phyloP scores from a whole-genome alignment of 2,888 invertebrate species.

The Phortica magna region DNA sequence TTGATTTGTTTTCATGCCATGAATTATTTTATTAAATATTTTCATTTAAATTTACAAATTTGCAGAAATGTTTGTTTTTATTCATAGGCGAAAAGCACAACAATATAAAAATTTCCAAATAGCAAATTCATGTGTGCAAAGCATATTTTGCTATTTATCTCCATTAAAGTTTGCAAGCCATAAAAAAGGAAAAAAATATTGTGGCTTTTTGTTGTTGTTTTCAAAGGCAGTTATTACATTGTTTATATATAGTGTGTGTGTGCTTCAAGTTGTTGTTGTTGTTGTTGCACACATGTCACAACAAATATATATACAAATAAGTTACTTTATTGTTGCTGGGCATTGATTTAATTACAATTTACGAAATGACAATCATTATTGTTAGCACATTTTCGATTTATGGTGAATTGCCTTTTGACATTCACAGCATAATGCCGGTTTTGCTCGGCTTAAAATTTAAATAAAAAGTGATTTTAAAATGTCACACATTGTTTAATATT shows the following conservation, averaged over 20 bases:
- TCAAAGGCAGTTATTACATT: slow-evolving; percentile 2
- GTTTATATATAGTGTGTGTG: too few species aligned
- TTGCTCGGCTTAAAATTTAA: too few species aligned
- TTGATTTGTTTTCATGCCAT: not conserved
- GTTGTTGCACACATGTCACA: not conserved
- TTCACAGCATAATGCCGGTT: too few species aligned
- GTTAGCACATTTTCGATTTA: not conserved
- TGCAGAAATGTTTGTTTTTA: not conserved
- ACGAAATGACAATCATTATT: not conserved
- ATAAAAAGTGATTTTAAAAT: too few species aligned
- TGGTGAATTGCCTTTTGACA: too few species aligned
- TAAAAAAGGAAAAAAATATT: not conserved
- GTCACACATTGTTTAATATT: too few species aligned
- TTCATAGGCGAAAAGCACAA: not conserved
- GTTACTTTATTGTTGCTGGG: not conserved
- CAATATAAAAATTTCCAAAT: not conserved
- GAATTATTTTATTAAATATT: not conserved
- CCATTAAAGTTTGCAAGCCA: slow-evolving; percentile 1
- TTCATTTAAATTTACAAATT: not conserved
- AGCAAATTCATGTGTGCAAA: not conserved
- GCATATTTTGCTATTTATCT: slow-evolving; percentile 4
- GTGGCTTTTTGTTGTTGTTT: not conserved
- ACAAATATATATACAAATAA: not conserved
- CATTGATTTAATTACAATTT: slow-evolving; percentile 6
- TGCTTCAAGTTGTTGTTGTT: too few species aligned